A percentile compares a stretch with the other conserved stretches of the same genome.
Conservation (phyloP, 2,797 vertebrate species). For the Mallotus villosus region DNA sequence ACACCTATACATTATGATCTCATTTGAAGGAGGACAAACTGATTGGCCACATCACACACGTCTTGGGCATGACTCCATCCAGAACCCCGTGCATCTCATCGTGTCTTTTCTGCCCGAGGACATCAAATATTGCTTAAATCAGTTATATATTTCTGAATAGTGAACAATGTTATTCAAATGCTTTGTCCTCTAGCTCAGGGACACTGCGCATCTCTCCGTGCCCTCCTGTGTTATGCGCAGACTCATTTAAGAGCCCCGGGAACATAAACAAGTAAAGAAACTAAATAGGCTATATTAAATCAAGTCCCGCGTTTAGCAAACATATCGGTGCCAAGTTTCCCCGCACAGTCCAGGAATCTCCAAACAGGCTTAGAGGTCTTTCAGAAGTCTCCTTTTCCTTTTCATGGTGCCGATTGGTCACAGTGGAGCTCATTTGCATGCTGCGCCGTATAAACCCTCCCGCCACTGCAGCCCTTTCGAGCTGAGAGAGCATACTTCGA, state of each 20-base stretch:
- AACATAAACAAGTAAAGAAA: conserved; percentile 69
- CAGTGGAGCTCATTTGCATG: conserved; percentile 88
- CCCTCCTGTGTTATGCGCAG: conserved; percentile 54
- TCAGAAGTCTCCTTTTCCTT: conserved; percentile 62
- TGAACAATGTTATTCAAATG: conserved; percentile 58
- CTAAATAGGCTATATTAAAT: conserved; percentile 63
- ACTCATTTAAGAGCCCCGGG: conserved; percentile 58
- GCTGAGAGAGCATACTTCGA: conserved; percentile 61
- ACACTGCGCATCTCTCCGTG: conserved; percentile 68
- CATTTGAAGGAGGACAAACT: too few species aligned
- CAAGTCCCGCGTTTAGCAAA: conserved; percentile 64
- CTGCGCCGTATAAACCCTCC: conserved; percentile 82
- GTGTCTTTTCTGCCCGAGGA: conserved; percentile 33
- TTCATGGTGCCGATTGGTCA: conserved; percentile 72
- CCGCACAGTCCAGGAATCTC: conserved; percentile 76
- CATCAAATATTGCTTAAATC: conserved; percentile 50
- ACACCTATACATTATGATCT: too few species aligned
- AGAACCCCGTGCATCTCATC: conserved; percentile 19
- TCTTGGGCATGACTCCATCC: background rate
- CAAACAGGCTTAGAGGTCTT: conserved; percentile 75
- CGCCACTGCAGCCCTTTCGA: conserved; percentile 73
- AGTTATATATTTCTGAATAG: conserved; percentile 46
- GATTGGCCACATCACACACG: background rate
- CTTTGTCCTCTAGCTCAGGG: conserved; percentile 77
- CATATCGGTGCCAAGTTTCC: conserved; percentile 68